Base-by-base conservation (phyloP, 2,888 invertebrate species). In the Agriopis marginaria region DNA sequence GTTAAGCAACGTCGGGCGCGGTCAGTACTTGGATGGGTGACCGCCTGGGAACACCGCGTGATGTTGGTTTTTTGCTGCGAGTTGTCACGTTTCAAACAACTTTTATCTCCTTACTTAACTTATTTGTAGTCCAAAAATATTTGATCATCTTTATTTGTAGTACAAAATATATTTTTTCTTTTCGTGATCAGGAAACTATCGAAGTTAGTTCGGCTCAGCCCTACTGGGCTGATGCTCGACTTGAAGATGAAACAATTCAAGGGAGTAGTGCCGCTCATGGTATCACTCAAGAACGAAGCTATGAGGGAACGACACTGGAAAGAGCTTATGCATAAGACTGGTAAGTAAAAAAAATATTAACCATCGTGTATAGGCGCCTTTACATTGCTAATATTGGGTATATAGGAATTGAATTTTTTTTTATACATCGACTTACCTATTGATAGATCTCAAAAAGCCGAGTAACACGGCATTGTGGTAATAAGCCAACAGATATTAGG, bases 301-400 rank as follows among this genome's bases (percentile, higher is more conserved):
- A 95, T 99, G 87, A 94, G 98, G 10, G 97, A 98, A 77, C 95
- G 98, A 11, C 99, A 99, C 89, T 99, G 99, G 99, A 95, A 96
- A 77, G 96, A 97, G 79, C 92, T 99, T 58, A 98, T 99, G 98
- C 91, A 91, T 3, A 97, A 97, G 89, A 99, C 98, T 12, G 97
- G 97, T 85, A 92, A 80, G 32, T 32, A 3, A 32, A 4, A 3
- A 32, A 32, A 32, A 3, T 32, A 32, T 32, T 3, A 32, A 32
- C 32, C 32, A 1, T 5, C 32, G 32, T 32, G 32, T 32, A 32
- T 32, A 23, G 17, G 3, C 5, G 32, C 5, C 32, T 32, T 32
- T 32, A 32, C 32, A 32, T 32, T 32, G 32, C 32, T 32, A 32
- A 32, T 4, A 3, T 32, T 32, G 4, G 32, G 32, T 32, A 32